These are phyloP conservation scores for Girardia tigrina DNA, from an alignment of 2,888 invertebrate species.

Conservation along the genomic window DNA sequence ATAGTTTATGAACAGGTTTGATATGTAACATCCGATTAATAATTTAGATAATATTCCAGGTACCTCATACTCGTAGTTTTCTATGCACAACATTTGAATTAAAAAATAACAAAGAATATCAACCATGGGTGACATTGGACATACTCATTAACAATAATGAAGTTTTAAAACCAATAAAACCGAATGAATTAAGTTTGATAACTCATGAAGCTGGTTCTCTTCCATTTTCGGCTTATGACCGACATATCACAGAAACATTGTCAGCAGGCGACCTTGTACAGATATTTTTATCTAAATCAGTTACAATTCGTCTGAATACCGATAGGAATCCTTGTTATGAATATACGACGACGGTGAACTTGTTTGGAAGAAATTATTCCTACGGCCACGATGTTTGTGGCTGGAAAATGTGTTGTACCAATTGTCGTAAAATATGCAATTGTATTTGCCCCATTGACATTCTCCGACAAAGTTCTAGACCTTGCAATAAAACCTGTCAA, in stretches of 20 bases:
- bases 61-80: conserved; percentile 25
- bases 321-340: not conserved
- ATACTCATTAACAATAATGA: not conserved
- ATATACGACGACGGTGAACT: not conserved
- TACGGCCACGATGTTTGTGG: conserved; percentile 21
- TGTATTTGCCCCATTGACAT: conserved; percentile 30
- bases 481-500: conserved; percentile 21
- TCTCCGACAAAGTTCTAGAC: not conserved
- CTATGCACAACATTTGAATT: conserved; percentile 20
- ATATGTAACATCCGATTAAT: no score
- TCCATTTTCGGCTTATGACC: conserved; percentile 29
- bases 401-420: conserved; percentile 27
- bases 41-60: not conserved
- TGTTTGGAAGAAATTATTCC: not conserved
- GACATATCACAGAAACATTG: conserved; percentile 15
- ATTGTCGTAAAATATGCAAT: not conserved
- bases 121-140: not conserved
- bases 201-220: not conserved
- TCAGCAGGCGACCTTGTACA: not conserved
- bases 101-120: not conserved
- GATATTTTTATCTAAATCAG: conserved; percentile 15
- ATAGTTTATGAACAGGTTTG: conserved; percentile 28
- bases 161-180: not conserved
- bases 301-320: not conserved
- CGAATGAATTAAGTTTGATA: not conserved